Conservation (phyloP, 2,797 vertebrate genomes). For the Cyprinodon diabolis region DNA sequence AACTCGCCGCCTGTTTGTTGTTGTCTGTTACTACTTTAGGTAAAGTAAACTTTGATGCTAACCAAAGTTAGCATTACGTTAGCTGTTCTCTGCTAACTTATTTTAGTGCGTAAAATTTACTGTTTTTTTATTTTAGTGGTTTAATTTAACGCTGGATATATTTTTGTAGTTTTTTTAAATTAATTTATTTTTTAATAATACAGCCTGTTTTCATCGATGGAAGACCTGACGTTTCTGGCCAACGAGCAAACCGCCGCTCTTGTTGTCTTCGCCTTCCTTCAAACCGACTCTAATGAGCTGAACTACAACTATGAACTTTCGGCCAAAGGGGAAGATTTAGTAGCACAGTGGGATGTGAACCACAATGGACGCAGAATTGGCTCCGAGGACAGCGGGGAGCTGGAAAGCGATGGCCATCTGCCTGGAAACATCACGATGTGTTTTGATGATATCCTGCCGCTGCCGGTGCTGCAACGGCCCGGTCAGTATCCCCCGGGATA, state of each 20-base stretch:
- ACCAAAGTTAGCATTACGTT: too few relatives aligned
- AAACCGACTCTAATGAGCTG: constrained; percentile 31
- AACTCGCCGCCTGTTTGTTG: too few relatives aligned
- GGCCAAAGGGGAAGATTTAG: constrained; percentile 15
- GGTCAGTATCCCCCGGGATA: constrained; percentile 41
- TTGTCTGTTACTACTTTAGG: too few relatives aligned
- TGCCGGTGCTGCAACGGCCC: constrained; percentile 13
- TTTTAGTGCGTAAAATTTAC: too few relatives aligned
- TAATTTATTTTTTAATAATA: neutral
- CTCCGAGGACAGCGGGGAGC: constrained; percentile 18
- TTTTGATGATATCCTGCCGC: constrained; percentile 33
- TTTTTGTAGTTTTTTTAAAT: too few relatives aligned
- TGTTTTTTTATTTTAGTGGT: too few relatives aligned
- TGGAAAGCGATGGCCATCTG: constrained; percentile 73
- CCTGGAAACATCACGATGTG: fast-evolving
- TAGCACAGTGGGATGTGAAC: constrained; percentile 16
- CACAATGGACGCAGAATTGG: neutral
- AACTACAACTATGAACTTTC: constrained; percentile 41
- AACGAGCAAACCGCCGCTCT: constrained; percentile 20
- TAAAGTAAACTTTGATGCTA: too few relatives aligned
- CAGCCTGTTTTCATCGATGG: constrained; percentile 45
- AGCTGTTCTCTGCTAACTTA: too few relatives aligned
- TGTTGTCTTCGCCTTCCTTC: constrained; percentile 71
- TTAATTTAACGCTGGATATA: too few relatives aligned
- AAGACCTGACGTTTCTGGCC: constrained; percentile 7